Base-by-base conservation (phyloP, 1,140 invertebrate species). In the Calliphora vicina region DNA sequence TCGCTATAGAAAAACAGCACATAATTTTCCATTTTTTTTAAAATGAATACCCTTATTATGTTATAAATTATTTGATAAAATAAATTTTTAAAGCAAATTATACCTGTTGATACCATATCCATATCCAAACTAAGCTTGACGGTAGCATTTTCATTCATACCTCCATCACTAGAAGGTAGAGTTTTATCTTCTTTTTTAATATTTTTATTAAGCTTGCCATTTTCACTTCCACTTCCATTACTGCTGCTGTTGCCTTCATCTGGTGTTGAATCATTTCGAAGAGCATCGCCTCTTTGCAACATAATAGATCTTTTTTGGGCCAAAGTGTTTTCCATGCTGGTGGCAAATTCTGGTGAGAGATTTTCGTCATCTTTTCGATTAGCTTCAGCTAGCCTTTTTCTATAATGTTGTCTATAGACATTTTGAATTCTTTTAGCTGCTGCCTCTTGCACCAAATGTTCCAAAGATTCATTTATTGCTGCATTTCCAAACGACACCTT, bases 401-500 rank as follows among this genome's bases (percentile, higher is more conserved):
- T 43, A 72, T 86, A 83, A 1, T 84, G 27, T 27, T 81, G 71
- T 13, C 86, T 81, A 29, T 86, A 88, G 3, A 86, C 86, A 0
- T 67, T 27, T 84, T 88, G 86, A 13, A 88, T 90, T 84, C 86
- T 88, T 73, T 86, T 87, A 0, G 86, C 86, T 0, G 86, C 89
- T 82, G 88, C 88, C 57, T 89, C 87, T 42, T 89, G 86, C 12
- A 89, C 87, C n/a, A 90, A 85, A n/a, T 87, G 61, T 8, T 90
- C 89, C 1, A 90, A 27, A 0, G 89, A 90, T 78, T 90, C 87
- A 81, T 86, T 88, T 8, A 90, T 90, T 1, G 89, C 88, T 80
- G 88, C 89, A 27, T 90, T 90, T 1, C 89, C 89, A 80, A 90
- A 88, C 0, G 89, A 90, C 0, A 85, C 86, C 42, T 90, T 88